A percentile compares a stretch with the other conserved stretches of the same genome.
phyloP scores from a whole-genome alignment of 2,113 vertebrate species.

The Australoheros scitulus region DNA sequence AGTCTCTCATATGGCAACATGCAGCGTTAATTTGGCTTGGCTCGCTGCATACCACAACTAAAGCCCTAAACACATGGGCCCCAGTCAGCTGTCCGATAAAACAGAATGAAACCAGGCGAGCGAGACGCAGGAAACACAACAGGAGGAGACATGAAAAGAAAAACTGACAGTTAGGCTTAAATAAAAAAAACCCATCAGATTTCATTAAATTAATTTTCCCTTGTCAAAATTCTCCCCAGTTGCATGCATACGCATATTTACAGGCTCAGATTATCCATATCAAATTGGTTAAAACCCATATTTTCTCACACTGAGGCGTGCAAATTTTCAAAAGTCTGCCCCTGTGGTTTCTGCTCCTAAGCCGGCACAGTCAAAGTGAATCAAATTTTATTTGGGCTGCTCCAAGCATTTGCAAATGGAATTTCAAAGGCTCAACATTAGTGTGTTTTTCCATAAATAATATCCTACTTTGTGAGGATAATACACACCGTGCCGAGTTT shows the following conservation, averaged over 20 bases:
- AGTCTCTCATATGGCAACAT: slow-evolving; percentile 70
- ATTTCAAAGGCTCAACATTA: background rate
- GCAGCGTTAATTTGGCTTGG: slow-evolving; percentile 70
- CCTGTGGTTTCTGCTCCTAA: background rate
- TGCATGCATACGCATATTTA: background rate
- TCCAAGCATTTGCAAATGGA: slow-evolving; percentile 17
- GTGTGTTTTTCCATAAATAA: slow-evolving; percentile 1
- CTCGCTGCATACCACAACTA: slow-evolving; percentile 65
- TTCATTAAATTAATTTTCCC: background rate
- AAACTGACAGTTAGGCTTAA: background rate
- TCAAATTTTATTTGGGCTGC: background rate
- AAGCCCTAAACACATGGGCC: slow-evolving; percentile 60
- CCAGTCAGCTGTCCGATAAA: slow-evolving; percentile 63
- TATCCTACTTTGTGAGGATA: background rate
- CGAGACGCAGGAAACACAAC: slow-evolving; percentile 43
- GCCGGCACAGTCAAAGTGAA: background rate
- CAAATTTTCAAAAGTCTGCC: background rate
- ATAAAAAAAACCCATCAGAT: background rate
- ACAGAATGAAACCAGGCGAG: slow-evolving; percentile 35
- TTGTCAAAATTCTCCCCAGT: background rate
- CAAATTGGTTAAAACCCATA: background rate
- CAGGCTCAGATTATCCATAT: background rate
- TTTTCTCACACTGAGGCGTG: background rate
- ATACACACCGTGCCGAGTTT: background rate
- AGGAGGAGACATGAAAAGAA: slow-evolving; percentile 28